Evolutionary conservation across 2,797 vertebrate species (phyloP), one percentile per base, ranked within the genome.

Genomic region (Luscinia megarhynchos): DNA sequence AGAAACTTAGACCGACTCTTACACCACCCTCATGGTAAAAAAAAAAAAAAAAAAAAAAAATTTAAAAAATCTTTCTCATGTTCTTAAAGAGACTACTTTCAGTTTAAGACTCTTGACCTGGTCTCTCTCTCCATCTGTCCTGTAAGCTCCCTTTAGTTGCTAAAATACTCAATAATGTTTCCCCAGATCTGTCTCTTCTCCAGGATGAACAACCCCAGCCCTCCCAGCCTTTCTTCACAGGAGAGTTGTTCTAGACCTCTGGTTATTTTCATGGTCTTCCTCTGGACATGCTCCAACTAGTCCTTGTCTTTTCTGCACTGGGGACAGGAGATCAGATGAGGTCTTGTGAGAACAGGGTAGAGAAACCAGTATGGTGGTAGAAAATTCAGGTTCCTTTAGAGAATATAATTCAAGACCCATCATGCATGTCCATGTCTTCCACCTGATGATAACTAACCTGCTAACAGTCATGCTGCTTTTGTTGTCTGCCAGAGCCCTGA

Each of bases 201-300:
- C n/a, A 81, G 7, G 9, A n/a, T 54, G 40, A 77, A 9, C 17
- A 59, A 16, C 1, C 2, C 4, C 13, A 54, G 12, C 11, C 21
- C 5, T 10, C 2, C 3, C 13, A 54, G 14, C 11, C 19, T 38
- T 38, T 38, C 38, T 4, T 10, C 38, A 38, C 38, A 38, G 38
- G 38, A 38, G 38, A 38, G 7, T 10, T 40, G 12, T 7, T 76
- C 32, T 43, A 58, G 3, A 8, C 6, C 7, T 16, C 19, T 27
- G 6, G 24, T 6, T 10, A 22, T 41, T 27, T 81, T 81, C 14
- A 3, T 7, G 12, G 3, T 18, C 15, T 4, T 67, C 10, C 10
- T 69, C 48, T 36, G 53, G 36, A 38, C 18, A 9, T 0, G 0
- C 3, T 73, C 17, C 18, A 40, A 3, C 15, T 69, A 46, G 7